phyloP scores from a whole-genome alignment of 2,888 invertebrate species.

The Trachelus stipa region DNA sequence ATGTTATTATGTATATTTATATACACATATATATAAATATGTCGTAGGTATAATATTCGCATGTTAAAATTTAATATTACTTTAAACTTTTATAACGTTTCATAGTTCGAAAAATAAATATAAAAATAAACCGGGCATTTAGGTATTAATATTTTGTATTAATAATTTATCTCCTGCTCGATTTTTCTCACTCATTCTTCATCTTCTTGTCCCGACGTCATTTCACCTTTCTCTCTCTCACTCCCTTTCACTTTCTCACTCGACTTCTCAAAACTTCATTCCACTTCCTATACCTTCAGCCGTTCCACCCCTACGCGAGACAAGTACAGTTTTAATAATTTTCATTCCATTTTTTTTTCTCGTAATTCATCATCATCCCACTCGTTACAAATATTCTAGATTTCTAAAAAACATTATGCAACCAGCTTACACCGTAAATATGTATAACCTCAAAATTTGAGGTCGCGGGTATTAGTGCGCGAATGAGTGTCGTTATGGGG shows the following conservation, averaged over 20 bases:
- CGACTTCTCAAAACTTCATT: neutral
- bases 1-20: slow-evolving; percentile 10
- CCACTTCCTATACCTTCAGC: neutral
- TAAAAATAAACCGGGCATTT: slow-evolving; percentile 68
- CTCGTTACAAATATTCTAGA: neutral
- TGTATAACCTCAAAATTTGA: neutral
- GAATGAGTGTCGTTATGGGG: neutral
- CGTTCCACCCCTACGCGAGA: neutral
- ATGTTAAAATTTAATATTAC: slow-evolving; percentile 62
- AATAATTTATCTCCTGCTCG: slow-evolving; percentile 46
- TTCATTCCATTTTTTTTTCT: neutral
- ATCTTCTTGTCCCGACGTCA: neutral
- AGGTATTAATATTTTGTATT: slow-evolving; percentile 67
- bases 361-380: neutral
- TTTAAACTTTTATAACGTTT: slow-evolving; percentile 67
- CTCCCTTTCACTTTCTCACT: neutral
- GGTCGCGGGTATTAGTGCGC: neutral
- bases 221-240: neutral
- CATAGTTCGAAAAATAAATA: slow-evolving; percentile 67
- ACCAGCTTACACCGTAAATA: neutral
- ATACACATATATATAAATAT: neutral
- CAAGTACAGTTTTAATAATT: neutral
- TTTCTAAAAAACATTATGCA: neutral
- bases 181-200: neutral
- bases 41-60: slow-evolving; percentile 37